Base-by-base conservation (phyloP, 1,140 invertebrate species). In the Lineus longissimus region DNA sequence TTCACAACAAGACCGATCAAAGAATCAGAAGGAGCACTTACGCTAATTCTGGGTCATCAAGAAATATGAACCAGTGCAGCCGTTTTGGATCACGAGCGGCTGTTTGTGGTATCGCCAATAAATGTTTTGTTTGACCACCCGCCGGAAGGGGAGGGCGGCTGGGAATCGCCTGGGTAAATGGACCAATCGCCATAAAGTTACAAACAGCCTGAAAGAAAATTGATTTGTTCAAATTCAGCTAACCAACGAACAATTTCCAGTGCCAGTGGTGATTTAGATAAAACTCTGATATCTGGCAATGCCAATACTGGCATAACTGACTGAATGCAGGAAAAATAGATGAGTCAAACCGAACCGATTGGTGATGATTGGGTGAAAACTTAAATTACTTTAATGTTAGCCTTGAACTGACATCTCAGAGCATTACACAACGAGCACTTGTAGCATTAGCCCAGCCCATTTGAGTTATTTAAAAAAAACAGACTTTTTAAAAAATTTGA, bases 201-300 rank as follows among this genome's bases (percentile, higher is more conserved):
- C 47, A 51, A 27, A 51, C 47, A 51, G 6, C n/a, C 47, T 51
- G 47, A 51, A 51, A 51, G 33, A 36, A 36, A 36, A 36, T 7
- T 15, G 33, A 36, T 7, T n/a, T n/a, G n/a, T n/a, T n/a, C n/a
- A n/a, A n/a, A n/a, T n/a, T n/a, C n/a, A n/a, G n/a, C n/a, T 19
- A 19, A 43, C 19, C 11, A 43, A 43, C 40, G 40, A 43, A 43
- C 40, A 43, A 11, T 43, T 43, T 13, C 11, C 19, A 43, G n/a
- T n/a, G n/a, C n/a, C n/a, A n/a, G n/a, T n/a, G 40, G 40, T 43
- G 19, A 13, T 43, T 43, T 43, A 43, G 11, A 43, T 11, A 19
- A 43, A 43, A 13, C 19, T 43, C 40, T 13, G 19, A 11, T 43
- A 13, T 43, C 40, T 19, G n/a, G n/a, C n/a, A 11, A 19, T 13